Evolutionary conservation across 2,797 vertebrate genomes (phyloP).

Genomic region (Eupleurogrammus muticus): DNA sequence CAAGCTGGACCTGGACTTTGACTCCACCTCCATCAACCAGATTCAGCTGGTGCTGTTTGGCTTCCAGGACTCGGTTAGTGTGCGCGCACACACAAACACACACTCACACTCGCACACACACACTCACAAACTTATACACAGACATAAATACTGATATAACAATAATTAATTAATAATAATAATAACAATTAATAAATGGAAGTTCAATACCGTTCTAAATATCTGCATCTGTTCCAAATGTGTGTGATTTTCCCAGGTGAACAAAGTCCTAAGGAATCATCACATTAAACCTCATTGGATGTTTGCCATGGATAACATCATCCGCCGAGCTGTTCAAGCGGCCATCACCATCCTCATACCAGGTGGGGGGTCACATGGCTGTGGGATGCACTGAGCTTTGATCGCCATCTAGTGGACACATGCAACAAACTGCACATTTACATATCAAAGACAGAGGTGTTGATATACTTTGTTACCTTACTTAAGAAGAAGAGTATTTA

Average conservation of each 20-base stretch:
- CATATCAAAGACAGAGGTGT: too few species aligned
- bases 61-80: slow-evolving; percentile 94
- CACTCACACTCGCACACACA: neutral
- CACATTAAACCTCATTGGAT: slow-evolving; percentile 96
- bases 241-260: slow-evolving; percentile 84
- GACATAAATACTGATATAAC: too few species aligned
- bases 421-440: neutral
- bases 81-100: slow-evolving; percentile 8
- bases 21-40: slow-evolving; percentile 95
- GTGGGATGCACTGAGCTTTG: neutral
- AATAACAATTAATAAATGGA: too few species aligned
- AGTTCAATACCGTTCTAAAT: too few species aligned
- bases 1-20: slow-evolving; percentile 94
- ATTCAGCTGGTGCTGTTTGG: slow-evolving; percentile 95
- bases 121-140: neutral
- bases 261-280: slow-evolving; percentile 93
- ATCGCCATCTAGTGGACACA: slow-evolving; percentile 27
- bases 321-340: slow-evolving; percentile 93
- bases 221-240: neutral
- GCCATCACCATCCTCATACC: slow-evolving; percentile 94
- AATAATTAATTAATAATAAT: too few species aligned
- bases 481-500: too few species aligned
- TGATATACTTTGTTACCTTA: too few species aligned
- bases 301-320: slow-evolving; percentile 98
- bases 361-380: slow-evolving; percentile 75